These are phyloP conservation scores for Drosophila neonasuta DNA, from an alignment of 2,888 invertebrate genomes.

Conservation along the genomic window DNA sequence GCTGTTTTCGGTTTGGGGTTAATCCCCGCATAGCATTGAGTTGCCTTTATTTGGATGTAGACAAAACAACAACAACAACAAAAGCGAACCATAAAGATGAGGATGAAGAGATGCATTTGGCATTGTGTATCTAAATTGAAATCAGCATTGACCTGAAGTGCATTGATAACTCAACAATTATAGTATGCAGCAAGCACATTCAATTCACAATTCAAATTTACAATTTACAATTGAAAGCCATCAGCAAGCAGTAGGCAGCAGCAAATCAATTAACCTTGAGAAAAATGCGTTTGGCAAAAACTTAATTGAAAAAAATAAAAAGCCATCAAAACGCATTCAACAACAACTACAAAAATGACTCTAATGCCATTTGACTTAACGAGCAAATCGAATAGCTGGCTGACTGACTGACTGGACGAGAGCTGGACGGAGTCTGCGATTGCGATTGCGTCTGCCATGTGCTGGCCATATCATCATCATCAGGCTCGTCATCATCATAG, in stretches of 20 bases:
- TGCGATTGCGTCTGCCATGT: conserved; percentile 54
- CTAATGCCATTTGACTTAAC: conserved; percentile 59
- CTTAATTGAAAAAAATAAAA: conserved; percentile 61
- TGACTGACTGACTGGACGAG: conserved; percentile 12
- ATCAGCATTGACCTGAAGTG: conserved; percentile 72
- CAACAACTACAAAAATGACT: conserved; percentile 45
- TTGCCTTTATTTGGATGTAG: conserved; percentile 1
- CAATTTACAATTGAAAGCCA: conserved; percentile 56
- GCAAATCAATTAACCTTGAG: conserved; percentile 73
- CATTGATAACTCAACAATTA: conserved; percentile 62
- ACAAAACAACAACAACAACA: not conserved
- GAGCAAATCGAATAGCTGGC: conserved; percentile 27
- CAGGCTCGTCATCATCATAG: conserved; percentile 31
- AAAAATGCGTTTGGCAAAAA: conserved; percentile 65
- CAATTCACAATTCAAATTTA: conserved; percentile 42
- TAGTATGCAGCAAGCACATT: conserved; percentile 4
- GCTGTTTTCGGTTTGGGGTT: conserved; percentile 8
- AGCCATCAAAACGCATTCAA: conserved; percentile 67
- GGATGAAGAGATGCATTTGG: conserved; percentile 49
- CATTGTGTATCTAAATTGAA: conserved; percentile 67
- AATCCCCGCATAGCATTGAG: conserved; percentile 26
- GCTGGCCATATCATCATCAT: conserved; percentile 56
- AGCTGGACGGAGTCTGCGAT: conserved; percentile 48
- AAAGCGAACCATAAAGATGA: not conserved
- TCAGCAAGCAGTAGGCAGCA: conserved; percentile 41